Base-by-base conservation (phyloP, 2,888 invertebrate genomes). In the Apotomis turbidana region DNA sequence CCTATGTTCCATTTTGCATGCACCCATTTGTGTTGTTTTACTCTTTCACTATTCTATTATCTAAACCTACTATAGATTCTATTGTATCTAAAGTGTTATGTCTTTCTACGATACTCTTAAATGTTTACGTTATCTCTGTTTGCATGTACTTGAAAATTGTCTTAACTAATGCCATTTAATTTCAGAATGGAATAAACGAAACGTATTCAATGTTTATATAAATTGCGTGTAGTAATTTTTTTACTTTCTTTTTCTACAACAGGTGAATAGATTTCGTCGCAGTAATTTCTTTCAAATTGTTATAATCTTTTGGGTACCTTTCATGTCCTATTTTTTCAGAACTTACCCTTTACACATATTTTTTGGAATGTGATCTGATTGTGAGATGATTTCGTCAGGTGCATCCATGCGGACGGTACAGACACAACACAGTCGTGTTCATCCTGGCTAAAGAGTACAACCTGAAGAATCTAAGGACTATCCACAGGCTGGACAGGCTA, bases 371-470 rank as follows among this genome's bases (percentile, higher is more conserved):
- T 10, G 1, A 13, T 36, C 27, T 70, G 38, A 70, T 27, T 52
- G 12, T 6, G 3, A 27, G 55, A 77, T 75, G 69, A 74, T 71
- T 77, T 75, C 74, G 75, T 61, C 93, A 98, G 98, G 98, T 98
- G 74, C 99, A 99, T 90, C 99, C 99, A 3, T 99, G 99, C 90
- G 99, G 99, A 75, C 95, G 99, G 84, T 99, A 99, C 93, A 95
- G 99, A 68, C 98, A 99, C 94, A 99, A 99, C 93, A 98, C 99
- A 6, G 97, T 99, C 76, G 97, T 98, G 70, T 98, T 98, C 89
- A 99, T 99, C 83, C 95, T 99, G 83, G 98, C 98, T 80, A 98
- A 98, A 92, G 99, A 99, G 90, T 97, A 98, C 90, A 98, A 98
- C 91, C 94, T 98, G 91, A 97, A 97, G 90, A 98, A 99, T 86